Percentiles rank a stretch among this genome's conserved stretches.
These are phyloP conservation scores for Darevskia nairensis DNA, from an alignment of 2,797 vertebrate species.

Conservation along the genomic window DNA sequence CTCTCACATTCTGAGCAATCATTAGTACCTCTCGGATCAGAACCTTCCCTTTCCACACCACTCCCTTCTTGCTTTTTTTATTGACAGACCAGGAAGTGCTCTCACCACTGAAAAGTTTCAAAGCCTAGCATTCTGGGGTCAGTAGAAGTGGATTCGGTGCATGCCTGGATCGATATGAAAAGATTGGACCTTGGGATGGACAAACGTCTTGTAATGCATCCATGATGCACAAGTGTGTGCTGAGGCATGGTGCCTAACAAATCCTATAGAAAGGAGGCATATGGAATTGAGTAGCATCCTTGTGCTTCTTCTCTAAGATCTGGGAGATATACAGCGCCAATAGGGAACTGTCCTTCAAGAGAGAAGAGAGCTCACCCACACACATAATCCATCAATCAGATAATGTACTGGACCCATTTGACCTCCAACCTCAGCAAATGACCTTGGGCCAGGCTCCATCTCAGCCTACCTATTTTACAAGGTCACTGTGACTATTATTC, in stretches of 20 bases:
- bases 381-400: background rate
- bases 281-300: background rate
- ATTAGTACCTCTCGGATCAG: background rate
- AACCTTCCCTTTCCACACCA: background rate
- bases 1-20: background rate
- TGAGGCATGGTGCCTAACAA: background rate
- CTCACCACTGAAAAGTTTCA: background rate
- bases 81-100: background rate
- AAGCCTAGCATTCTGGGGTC: background rate
- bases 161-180: background rate
- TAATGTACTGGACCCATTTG: background rate
- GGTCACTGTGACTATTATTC: background rate
- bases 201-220: background rate
- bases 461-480: background rate
- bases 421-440: background rate
- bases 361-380: background rate
- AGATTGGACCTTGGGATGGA: background rate
- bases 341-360: background rate
- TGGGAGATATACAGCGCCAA: background rate
- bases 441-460: background rate
- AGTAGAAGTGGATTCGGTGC: no score
- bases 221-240: no score
- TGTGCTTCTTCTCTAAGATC: background rate
- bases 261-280: background rate
- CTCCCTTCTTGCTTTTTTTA: background rate